These are phyloP conservation scores for Telmatherina bonti DNA, from an alignment of 2,797 vertebrate species.

Conservation along the genomic window DNA sequence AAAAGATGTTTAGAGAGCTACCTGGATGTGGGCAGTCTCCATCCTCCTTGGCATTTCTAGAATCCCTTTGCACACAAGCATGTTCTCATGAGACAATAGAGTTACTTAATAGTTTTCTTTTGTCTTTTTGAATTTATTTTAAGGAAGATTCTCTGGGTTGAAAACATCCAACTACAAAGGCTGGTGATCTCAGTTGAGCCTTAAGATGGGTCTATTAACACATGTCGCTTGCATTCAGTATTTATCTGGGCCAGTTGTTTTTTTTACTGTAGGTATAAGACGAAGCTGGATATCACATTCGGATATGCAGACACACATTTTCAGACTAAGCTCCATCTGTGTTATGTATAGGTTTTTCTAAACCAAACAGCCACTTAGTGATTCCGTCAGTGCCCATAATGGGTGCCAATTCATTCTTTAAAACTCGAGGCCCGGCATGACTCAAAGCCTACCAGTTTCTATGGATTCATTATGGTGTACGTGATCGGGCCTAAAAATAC, in stretches of 20 bases:
- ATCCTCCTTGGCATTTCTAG: constrained; percentile 67
- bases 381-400: constrained; percentile 60
- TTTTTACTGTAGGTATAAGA: constrained; percentile 8
- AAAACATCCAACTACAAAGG: constrained; percentile 44
- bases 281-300: constrained; percentile 26
- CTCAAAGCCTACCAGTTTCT: constrained; percentile 65
- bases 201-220: constrained; percentile 40
- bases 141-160: constrained; percentile 42
- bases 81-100: constrained; percentile 71
- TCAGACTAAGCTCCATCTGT: constrained; percentile 53
- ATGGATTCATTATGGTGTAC: constrained; percentile 71
- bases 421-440: constrained; percentile 62
- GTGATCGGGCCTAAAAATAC: constrained; percentile 42
- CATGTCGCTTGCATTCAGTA: constrained; percentile 4
- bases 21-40: constrained; percentile 64
- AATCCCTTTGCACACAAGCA: constrained; percentile 74
- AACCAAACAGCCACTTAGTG: constrained; percentile 70
- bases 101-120: constrained; percentile 42
- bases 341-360: constrained; percentile 61
- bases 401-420: constrained; percentile 65
- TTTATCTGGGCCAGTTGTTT: constrained; percentile 9
- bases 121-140: constrained; percentile 49
- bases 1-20: constrained; percentile 61
- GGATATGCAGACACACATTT: constrained; percentile 7
- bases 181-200: constrained; percentile 37